Conservation (phyloP, 1,140 invertebrate species). For the Capitella teleta region DNA sequence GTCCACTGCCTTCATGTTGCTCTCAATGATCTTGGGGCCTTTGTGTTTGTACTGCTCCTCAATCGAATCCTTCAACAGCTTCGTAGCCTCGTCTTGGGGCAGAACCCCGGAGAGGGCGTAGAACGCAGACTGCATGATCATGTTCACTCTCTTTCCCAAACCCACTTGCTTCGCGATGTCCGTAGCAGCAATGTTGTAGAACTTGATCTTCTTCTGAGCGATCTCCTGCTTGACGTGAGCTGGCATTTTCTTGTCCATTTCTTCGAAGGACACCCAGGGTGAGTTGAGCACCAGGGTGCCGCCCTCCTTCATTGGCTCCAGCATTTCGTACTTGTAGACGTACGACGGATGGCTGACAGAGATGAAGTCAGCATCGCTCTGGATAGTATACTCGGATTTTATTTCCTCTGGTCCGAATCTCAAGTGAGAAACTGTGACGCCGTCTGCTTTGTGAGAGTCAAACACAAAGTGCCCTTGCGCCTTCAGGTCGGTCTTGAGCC, state of each 20-base stretch:
- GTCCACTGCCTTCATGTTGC: constrained; percentile 9
- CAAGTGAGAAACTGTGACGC: constrained; percentile 12
- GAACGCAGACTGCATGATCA: constrained; percentile 15
- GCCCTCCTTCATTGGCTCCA: constrained; percentile 11
- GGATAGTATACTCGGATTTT: constrained; percentile 13
- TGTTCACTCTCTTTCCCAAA: constrained; percentile 13
- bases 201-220: constrained; percentile 11
- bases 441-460: constrained; percentile 14
- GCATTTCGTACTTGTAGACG: constrained; percentile 14
- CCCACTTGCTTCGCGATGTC: constrained; percentile 6
- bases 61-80: constrained; percentile 12
- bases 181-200: constrained; percentile 15
- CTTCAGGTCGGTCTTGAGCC: constrained; percentile 13
- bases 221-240: constrained; percentile 8
- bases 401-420: constrained; percentile 14
- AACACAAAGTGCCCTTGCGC: constrained; percentile 14
- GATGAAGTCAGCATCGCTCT: constrained; percentile 12
- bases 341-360: constrained; percentile 12
- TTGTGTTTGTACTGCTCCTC: constrained; percentile 13
- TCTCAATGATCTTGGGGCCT: constrained; percentile 11
- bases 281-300: constrained; percentile 14
- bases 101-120: constrained; percentile 12
- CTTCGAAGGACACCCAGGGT: constrained; percentile 9
- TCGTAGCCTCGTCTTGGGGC: constrained; percentile 7
- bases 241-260: constrained; percentile 11